Conservation (phyloP, 2,113 vertebrate species). For the Chloropsis cyanopogon region DNA sequence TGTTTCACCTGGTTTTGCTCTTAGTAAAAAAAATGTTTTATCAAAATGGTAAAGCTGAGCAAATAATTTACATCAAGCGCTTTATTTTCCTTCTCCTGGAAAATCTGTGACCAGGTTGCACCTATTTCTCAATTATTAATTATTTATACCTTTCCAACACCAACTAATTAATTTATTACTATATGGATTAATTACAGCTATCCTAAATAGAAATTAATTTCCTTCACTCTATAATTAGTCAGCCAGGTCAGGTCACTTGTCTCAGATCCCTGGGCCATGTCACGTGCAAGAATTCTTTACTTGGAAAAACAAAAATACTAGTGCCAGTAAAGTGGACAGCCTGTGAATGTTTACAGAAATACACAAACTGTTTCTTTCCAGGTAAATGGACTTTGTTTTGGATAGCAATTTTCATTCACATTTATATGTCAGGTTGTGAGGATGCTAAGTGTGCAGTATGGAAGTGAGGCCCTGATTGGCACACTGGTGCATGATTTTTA, state of each 20-base stretch:
- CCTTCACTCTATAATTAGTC: background rate
- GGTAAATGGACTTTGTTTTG: background rate
- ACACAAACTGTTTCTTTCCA: background rate
- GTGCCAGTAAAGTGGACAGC: background rate
- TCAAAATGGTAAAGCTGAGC: constrained; percentile 3
- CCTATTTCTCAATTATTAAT: constrained; percentile 33
- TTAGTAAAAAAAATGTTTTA: background rate
- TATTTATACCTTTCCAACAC: constrained; percentile 2
- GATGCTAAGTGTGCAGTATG: background rate
- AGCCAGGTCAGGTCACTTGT: background rate
- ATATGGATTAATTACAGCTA: constrained; percentile 24
- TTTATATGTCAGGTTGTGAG: background rate
- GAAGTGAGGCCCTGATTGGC: background rate
- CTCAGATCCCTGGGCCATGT: background rate
- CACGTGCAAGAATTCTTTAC: background rate
- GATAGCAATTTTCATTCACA: background rate
- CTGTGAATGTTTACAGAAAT: background rate
- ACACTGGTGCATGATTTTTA: background rate
- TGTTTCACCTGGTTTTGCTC: constrained; percentile 20
- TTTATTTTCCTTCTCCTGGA: constrained; percentile 1
- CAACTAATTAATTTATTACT: background rate
- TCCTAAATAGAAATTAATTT: constrained; percentile 17
- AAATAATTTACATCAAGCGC: constrained; percentile 38
- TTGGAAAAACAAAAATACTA: background rate
- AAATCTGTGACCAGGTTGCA: constrained; percentile 5